These are phyloP conservation scores for Zygaena filipendulae DNA, from an alignment of 2,888 invertebrate genomes.

Conservation along the genomic window DNA sequence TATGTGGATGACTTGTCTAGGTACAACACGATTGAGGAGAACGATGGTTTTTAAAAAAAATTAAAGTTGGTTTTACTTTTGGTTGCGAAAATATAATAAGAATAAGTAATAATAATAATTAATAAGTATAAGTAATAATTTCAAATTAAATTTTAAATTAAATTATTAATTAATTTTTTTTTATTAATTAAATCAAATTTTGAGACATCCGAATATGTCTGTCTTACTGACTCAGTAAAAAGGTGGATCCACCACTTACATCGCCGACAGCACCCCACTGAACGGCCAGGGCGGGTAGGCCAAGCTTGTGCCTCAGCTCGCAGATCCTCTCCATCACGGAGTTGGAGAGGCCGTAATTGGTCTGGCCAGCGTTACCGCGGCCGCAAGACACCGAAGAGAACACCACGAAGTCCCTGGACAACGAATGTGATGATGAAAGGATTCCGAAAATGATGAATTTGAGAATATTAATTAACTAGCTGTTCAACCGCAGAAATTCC, in stretches of 20 bases:
- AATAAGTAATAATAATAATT: too few relatives aligned
- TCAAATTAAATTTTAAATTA: too few relatives aligned
- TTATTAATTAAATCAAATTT: neutral
- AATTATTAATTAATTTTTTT: neutral
- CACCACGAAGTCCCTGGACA: conserved; percentile 85
- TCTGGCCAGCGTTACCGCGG: conserved; percentile 91
- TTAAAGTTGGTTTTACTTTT: too few relatives aligned
- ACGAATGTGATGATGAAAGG: too few relatives aligned
- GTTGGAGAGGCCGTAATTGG: conserved; percentile 92
- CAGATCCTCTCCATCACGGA: conserved; percentile 91
- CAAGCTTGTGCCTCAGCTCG: conserved; percentile 75
- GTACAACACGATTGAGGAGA: too few relatives aligned
- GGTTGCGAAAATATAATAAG: too few relatives aligned
- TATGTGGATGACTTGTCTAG: too few relatives aligned
- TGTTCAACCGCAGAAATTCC: too few relatives aligned
- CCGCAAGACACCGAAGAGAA: conserved; percentile 95
- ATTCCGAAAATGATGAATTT: neutral
- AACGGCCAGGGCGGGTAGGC: conserved; percentile 83
- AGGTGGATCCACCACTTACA: too few relatives aligned
- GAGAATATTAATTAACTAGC: neutral
- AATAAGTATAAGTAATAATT: too few relatives aligned
- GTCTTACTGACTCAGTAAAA: too few relatives aligned
- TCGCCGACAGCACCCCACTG: conserved; percentile 96
- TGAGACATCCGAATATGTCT: neutral
- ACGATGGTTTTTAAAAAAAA: too few relatives aligned